Base-by-base conservation (phyloP, 2,888 invertebrate genomes). In the Seira sanloemensis region DNA sequence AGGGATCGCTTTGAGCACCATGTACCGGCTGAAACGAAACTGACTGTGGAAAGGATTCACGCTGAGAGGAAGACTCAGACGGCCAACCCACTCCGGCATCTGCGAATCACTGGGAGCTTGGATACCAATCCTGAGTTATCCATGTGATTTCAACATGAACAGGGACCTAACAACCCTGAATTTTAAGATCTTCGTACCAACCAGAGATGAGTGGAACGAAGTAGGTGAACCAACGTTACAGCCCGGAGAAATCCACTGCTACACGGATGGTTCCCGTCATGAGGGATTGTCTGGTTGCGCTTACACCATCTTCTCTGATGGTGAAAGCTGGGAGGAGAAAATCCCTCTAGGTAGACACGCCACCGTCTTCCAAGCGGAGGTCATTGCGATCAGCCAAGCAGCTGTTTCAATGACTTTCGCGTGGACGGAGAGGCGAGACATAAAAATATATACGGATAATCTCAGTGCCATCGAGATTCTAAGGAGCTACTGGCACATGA, bases 321-420 rank as follows among this genome's bases (percentile, higher is more conserved):
- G 65, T 2, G 75, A 75, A 50, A 0, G 18, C 0, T 23, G 19
- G 37, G 12, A 24, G 0, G 50, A 54, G 18, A 1, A 9, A 5
- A 74, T 82, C 2, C 76, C 82, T 9, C 58, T 83, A 1, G 83
- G 83, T 2, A 12, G 0, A 1, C 16, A 65, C 1, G 12, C 58
- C 2, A 67, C 74, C 0, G 78, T 84, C 0, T 78, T 74, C 19
- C 78, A 84, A 74, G 84, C 84, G 24, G 84, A 84, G 68, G 46
- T 78, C 7, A 2, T 58, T 7, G 84, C 78, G 1, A 27, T 78
- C 0, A 19, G 62, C 4, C 4, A 16, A 5, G 72, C 77, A 0
- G 71, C 67, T 19, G 18, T 9, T 7, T 19, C 50, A 0, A 37
- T 83, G 54, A 1, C 4, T 21, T 23, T 0, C 16, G 23, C 50